Base-by-base conservation (phyloP, 2,797 vertebrate species). In the Falco naumanni region DNA sequence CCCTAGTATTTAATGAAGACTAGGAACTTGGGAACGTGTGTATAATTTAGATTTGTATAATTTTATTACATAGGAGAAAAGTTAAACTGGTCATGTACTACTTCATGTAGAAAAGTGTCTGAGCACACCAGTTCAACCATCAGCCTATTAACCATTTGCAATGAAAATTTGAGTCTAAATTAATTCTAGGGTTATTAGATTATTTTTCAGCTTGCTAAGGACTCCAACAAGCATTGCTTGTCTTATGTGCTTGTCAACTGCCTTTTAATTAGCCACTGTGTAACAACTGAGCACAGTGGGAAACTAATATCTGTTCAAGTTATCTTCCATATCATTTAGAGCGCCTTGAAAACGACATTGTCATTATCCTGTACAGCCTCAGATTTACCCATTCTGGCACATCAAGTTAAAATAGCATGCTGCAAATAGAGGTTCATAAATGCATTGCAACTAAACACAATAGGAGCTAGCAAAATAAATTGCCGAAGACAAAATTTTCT, bases 1-100 rank as follows among this genome's bases (percentile, higher is more conserved):
- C 98, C 97, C 97, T 90, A 94, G 97, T 96, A 97, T 96, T 98
- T 98, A 98, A 98, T 98, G 98, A 98, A 98, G 97, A 96, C 97
- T 95, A 97, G 97, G 94, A 98, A 97, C 96, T 96, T 95, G 97
- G 97, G 97, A 97, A 93, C 82, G 29, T 88, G 96, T 97, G 95
- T 92, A 97, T 97, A 98, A 98, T 97, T 98, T 96, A 96, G 96
- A 97, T 97, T 97, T 95, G 82, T 97, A 94, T 97, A 97, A 98
- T 98, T 97, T 98, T 96, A 97, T 98, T 97, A 97, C 82, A 76
- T 88, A 96, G 85, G 91, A 96, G 94, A 93, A 97, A 93, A 97
- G 94, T 96, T 95, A 94, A 93, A 82, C 41, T 89, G 95, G 91
- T 92, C 95, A 66, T 94, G 93, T 96, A 87, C 59, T 81, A 51